Evolutionary conservation across 2,888 invertebrate species (phyloP).

Genomic region (Melanotus villosus): DNA sequence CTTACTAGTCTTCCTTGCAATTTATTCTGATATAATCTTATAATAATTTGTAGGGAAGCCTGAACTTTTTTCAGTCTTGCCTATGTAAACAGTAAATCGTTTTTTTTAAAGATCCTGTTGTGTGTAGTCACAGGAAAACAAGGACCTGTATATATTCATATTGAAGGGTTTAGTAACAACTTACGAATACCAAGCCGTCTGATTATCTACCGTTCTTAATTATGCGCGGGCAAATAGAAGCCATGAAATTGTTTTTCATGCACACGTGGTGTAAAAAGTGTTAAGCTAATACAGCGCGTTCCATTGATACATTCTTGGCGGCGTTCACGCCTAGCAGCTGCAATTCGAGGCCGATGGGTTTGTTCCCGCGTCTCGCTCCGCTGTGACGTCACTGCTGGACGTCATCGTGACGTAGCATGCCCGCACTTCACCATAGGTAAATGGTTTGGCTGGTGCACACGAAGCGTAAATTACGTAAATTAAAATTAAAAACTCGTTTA

Average conservation of each 20-base stretch:
- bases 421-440: constrained; percentile 21
- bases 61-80: too few relatives aligned
- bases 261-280: constrained; percentile 15
- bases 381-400: constrained; percentile 57
- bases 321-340: constrained; percentile 49
- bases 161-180: too few relatives aligned
- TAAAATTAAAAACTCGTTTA: not conserved
- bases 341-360: constrained; percentile 44
- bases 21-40: too few relatives aligned
- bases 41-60: too few relatives aligned
- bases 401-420: constrained; percentile 58
- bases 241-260: constrained; percentile 1
- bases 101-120: too few relatives aligned
- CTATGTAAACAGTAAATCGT: too few relatives aligned
- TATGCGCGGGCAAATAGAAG: too few relatives aligned
- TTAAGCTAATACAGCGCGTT: constrained; percentile 30
- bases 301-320: constrained; percentile 49
- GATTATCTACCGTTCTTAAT: too few relatives aligned
- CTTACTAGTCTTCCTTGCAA: too few relatives aligned
- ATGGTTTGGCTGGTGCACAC: constrained; percentile 3
- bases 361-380: constrained; percentile 46
- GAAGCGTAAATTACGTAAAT: constrained; percentile 20
- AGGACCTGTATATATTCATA: too few relatives aligned
- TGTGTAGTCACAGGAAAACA: too few relatives aligned
- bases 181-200: too few relatives aligned